These are phyloP conservation scores for Holacanthella duospinosa DNA, from an alignment of 2,888 invertebrate genomes.

Conservation along the genomic window DNA sequence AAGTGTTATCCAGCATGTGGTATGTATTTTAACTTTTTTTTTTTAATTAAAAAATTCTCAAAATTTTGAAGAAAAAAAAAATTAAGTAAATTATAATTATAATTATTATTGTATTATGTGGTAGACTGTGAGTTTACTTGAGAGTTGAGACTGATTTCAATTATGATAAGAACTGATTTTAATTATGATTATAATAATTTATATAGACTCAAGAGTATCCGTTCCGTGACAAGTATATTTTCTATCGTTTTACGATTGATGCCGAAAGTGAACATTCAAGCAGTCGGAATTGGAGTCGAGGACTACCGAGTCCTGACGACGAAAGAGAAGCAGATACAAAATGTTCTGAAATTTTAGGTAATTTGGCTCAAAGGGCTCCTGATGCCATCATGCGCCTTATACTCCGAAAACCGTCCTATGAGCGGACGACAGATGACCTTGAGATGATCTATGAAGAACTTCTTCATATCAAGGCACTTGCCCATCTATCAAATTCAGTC, in stretches of 20 bases:
- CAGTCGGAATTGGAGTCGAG: conserved; percentile 34
- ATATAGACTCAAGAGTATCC: conserved; percentile 67
- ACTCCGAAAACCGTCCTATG: conserved; percentile 64
- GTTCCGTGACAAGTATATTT: conserved; percentile 70
- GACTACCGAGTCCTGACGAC: conserved; percentile 35
- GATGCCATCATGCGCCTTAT: conserved; percentile 71
- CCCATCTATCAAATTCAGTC: conserved; percentile 68
- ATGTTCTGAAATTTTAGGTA: conserved; percentile 54
- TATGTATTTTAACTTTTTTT: no score
- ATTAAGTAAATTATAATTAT: no score
- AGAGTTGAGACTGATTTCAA: conserved; percentile 4
- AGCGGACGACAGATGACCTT: conserved; percentile 64
- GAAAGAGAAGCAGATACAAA: conserved; percentile 55
- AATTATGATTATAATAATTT: no score
- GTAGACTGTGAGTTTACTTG: no score
- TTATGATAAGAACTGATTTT: no score
- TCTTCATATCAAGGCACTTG: conserved; percentile 66
- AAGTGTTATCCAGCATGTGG: conserved; percentile 54
- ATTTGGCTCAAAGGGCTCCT: conserved; percentile 59
- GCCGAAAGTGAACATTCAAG: conserved; percentile 47
- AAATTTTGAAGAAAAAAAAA: no score
- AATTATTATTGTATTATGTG: no score
- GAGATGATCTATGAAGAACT: conserved; percentile 74
- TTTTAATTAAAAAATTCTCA: no score
- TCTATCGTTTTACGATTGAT: conserved; percentile 69